Base-by-base conservation (phyloP, 1,140 invertebrate species). In the Drosophila sechellia region DNA sequence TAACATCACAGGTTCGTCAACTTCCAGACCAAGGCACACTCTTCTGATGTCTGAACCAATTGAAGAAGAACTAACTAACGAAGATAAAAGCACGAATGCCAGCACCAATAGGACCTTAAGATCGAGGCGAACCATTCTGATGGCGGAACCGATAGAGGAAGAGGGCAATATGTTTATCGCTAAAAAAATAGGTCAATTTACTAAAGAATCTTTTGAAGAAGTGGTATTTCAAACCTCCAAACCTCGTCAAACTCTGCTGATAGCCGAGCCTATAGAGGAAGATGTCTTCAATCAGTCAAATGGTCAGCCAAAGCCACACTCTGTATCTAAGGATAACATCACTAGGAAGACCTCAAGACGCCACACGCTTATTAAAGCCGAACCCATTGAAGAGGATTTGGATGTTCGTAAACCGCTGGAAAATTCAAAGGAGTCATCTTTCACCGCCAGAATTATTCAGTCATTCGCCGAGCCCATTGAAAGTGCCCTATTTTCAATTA, bases 211-310 rank as follows among this genome's bases (percentile, higher is more conserved):
- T 3, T 31, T 0, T 5, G 25, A 1, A 8, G 25, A 20, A 20
- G 0, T 5, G 15, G 49, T 4, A 27, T 11, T 6, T 10, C 11
- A 27, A 25, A 40, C 53, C 13, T 10, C 40, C 8, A 55, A 55
- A 17, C 10, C n/a, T 27, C 54, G 68, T 2, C 53, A 49, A 31
- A 66, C 73, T 34, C 4, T 76, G 1, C 22, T 49, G 1, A 11
- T 49, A 6, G 11, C 35, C 0, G 73, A 66, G 5, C 46, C 70
- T 4, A 75, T 76, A 5, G 27, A 49, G 31, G 68, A 70, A 34
- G 54, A 39, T 31, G 3, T 34, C 0, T 8, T 8, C 25, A n/a
- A 15, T 10, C n/a, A 31, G 22, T 13, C 13, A 3, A n/a, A 6
- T 1, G 22, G 22, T 13, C 43, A 31, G 31, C 31, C 31, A 3